A percentile compares a stretch with the other conserved stretches of the same genome.
Evolutionary conservation across 2,113 vertebrate species (phyloP).

Genomic region (Prinia subflava): DNA sequence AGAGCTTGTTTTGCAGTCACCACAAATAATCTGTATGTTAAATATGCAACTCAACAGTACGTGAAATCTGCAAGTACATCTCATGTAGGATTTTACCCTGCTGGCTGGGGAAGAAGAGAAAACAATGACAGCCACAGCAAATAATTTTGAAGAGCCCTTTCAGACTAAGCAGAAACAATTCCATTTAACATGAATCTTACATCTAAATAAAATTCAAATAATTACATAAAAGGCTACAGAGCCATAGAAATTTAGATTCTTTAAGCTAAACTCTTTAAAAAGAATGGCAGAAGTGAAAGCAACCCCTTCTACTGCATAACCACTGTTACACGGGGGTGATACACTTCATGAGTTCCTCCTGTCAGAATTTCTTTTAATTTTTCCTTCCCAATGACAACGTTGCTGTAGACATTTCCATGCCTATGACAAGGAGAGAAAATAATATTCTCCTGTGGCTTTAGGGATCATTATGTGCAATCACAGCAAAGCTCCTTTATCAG

Average conservation of each 20-base stretch:
- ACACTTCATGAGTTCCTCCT: not conserved
- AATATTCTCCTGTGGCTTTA: not conserved
- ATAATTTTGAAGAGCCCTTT: not conserved
- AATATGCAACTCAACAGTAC: not conserved
- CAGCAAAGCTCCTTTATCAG: slow-evolving; percentile 18
- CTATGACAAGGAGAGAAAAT: slow-evolving; percentile 17
- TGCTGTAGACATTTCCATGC: not conserved
- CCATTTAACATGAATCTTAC: not conserved
- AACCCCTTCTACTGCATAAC: not conserved
- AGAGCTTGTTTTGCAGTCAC: not conserved
- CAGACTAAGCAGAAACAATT: not conserved
- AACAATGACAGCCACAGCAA: not conserved
- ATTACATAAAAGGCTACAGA: not conserved
- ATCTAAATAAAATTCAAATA: slow-evolving; percentile 7
- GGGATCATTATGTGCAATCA: slow-evolving; percentile 44
- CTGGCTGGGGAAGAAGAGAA: not conserved
- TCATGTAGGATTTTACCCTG: not conserved
- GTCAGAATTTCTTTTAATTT: slow-evolving; percentile 20
- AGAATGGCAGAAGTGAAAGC: not conserved
- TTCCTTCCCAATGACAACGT: not conserved
- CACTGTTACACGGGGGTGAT: not conserved
- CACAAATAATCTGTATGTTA: not conserved
- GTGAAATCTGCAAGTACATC: not conserved
- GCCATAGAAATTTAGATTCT: not conserved
- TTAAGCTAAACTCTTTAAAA: not conserved